Conservation (phyloP, 1,140 invertebrate species). For the Hylaeus anthracinus region DNA sequence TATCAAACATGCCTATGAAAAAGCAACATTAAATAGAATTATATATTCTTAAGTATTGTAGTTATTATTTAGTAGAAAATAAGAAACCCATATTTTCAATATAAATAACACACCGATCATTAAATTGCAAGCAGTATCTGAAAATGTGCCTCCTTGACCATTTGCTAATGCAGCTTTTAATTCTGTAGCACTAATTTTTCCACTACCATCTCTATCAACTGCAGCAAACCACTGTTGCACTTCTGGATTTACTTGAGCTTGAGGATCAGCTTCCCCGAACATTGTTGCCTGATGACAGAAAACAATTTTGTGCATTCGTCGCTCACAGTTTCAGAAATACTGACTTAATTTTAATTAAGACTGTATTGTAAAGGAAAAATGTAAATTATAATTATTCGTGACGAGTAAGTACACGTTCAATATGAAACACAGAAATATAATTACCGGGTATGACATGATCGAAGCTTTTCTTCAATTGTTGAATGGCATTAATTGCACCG, state of each 20-base stretch:
- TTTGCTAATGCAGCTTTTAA: constrained; percentile 92
- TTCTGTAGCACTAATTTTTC: constrained; percentile 90
- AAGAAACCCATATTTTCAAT: constrained; percentile 13
- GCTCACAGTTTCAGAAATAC: background rate
- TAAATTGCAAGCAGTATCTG: constrained; percentile 90
- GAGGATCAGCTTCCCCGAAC: constrained; percentile 40
- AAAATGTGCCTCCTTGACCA: constrained; percentile 92
- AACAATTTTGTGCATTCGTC: background rate
- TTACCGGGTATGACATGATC: constrained; percentile 59
- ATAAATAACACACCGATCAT: constrained; percentile 89
- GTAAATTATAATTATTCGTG: background rate
- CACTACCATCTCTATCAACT: constrained; percentile 91
- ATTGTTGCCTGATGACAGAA: constrained; percentile 36
- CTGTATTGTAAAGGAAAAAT: background rate
- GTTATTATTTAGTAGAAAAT: background rate
- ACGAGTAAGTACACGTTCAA: background rate
- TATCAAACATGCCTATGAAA: constrained; percentile 91
- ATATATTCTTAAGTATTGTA: constrained; percentile 8
- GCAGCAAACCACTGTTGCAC: constrained; percentile 91
- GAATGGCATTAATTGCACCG: background rate
- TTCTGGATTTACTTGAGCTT: constrained; percentile 81
- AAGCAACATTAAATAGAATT: background rate
- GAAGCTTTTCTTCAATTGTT: background rate
- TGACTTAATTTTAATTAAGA: background rate
- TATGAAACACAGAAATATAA: background rate